Evolutionary conservation across 2,797 vertebrate species (phyloP), one percentile per base, ranked within the genome.

Genomic region (Dendrocincla fuliginosa): DNA sequence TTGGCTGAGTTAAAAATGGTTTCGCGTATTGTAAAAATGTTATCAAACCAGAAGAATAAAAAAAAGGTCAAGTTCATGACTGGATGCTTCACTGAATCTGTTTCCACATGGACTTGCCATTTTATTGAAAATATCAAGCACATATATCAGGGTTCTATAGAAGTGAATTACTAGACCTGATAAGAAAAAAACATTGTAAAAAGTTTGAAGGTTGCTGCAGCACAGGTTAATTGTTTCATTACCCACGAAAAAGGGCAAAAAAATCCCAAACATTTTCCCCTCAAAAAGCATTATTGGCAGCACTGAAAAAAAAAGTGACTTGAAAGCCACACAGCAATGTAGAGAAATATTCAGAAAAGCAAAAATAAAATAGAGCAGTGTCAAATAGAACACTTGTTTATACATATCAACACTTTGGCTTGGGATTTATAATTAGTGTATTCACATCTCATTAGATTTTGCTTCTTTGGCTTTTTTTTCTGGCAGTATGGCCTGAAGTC

Each of bases 121-220:
- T 97, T 98, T 85, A 80, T 85, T 85, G 93, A 96, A 98, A 98
- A 97, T 97, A 97, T 85, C 97, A 98, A 92, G 87, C 79, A 91
- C 85, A 97, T 92, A 97, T 92, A 97, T 97, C 96, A 98, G 96
- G 55, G 74, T 83, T 93, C 68, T 64, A 74, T 27, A 71, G 88
- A 96, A 96, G 61, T 81, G 65, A 95, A 96, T 94, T 96, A 95
- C 91, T 78, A 94, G 57, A 91, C 79, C 57, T 59, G 49, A 92
- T 92, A 95, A 88, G 92, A 92, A 96, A 82, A 82, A 77, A 41
- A 13, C 12, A 19, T 67, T 55, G 76, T 90, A 81, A 95, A 64
- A 90, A 93, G 52, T 91, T 89, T 87, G 35, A 97, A 95, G 77
- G 70, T 80, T 96, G 64, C 83, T 52, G 20, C 88, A 85, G 68